Conservation (phyloP, 2,113 vertebrate species). For the Cyphomyrus discorhynchus region DNA sequence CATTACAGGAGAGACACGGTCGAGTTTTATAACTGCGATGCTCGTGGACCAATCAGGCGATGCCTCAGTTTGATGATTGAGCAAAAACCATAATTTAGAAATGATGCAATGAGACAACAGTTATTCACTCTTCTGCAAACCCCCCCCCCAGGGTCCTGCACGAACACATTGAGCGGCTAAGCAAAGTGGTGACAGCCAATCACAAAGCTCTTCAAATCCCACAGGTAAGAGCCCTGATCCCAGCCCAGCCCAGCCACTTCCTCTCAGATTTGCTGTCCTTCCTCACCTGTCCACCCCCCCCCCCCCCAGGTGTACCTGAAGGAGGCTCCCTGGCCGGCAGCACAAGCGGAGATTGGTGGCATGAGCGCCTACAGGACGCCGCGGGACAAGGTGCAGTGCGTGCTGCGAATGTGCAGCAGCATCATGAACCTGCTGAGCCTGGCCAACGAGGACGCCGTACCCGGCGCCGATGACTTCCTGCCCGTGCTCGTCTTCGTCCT, state of each 20-base stretch:
- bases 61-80: neutral
- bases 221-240: constrained; percentile 68
- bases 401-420: constrained; percentile 92
- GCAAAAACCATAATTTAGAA: neutral
- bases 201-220: constrained; percentile 95
- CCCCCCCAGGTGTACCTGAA: constrained; percentile 81
- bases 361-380: constrained; percentile 97
- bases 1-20: neutral
- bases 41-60: neutral
- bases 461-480: constrained; percentile 94
- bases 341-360: constrained; percentile 89
- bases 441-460: constrained; percentile 91
- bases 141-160: constrained; percentile 74
- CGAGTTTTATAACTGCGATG: neutral
- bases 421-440: constrained; percentile 98
- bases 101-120: neutral
- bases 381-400: constrained; percentile 93
- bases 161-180: constrained; percentile 90
- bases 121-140: neutral
- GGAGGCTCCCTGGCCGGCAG: constrained; percentile 94
- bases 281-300: neutral
- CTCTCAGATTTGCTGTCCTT: neutral
- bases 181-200: constrained; percentile 92
- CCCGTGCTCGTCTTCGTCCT: constrained; percentile 95
- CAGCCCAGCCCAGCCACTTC: neutral